phyloP scores from a whole-genome alignment of 1,140 invertebrate genomes.

The Bombus waltoni region DNA sequence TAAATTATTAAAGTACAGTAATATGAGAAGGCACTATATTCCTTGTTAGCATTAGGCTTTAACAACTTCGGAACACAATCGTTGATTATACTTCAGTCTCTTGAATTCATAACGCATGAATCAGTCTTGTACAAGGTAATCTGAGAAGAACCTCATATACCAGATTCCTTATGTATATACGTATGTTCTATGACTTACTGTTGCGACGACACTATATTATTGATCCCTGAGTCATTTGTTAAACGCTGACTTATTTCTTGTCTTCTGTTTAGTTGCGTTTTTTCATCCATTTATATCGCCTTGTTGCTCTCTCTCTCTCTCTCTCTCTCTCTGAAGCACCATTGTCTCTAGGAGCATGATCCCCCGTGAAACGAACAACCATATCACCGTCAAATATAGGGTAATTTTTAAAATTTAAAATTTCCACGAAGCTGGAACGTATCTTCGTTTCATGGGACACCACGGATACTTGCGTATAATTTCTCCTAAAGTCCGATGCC shows the following conservation, averaged over 20 bases:
- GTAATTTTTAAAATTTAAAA: background rate
- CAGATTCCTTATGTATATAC: background rate
- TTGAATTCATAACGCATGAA: slow-evolving; percentile 54
- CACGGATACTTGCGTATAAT: background rate
- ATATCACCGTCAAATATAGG: background rate
- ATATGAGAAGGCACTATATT: background rate
- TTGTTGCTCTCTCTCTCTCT: too few relatives aligned
- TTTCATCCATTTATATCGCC: background rate
- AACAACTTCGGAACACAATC: slow-evolving; percentile 60
- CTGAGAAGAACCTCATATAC: background rate
- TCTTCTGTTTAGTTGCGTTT: background rate
- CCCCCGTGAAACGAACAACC: background rate
- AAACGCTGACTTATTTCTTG: background rate
- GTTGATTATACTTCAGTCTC: slow-evolving; percentile 67
- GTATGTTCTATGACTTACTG: background rate
- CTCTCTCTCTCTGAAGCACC: background rate
- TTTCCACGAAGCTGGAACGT: background rate
- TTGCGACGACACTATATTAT: background rate
- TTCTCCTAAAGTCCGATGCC: background rate
- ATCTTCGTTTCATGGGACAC: background rate
- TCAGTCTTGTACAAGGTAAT: slow-evolving; percentile 66
- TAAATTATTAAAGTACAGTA: background rate
- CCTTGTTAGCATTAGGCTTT: slow-evolving; percentile 47
- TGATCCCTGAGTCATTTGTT: slow-evolving; percentile 8
- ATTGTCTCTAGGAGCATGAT: background rate